These are phyloP conservation scores for Serilophus lunatus DNA, from an alignment of 2,113 vertebrate species.

Conservation along the genomic window DNA sequence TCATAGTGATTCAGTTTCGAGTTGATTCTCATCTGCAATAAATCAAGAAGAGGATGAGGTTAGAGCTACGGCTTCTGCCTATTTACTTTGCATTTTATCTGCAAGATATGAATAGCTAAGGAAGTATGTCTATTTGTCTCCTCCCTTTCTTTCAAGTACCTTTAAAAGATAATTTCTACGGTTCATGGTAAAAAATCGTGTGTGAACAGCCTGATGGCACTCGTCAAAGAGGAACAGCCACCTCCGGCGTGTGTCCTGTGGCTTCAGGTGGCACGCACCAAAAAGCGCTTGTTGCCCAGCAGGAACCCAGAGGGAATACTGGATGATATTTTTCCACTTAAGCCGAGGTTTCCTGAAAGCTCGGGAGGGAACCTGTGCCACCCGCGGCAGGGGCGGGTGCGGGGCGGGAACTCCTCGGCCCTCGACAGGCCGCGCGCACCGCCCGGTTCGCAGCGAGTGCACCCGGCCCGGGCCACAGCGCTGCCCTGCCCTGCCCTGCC, in stretches of 20 bases:
- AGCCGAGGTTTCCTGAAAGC: neutral
- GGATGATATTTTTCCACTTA: neutral
- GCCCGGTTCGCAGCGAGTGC: rapidly evolving
- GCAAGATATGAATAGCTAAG: slow-evolving; percentile 71
- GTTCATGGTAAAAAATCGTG: slow-evolving; percentile 75
- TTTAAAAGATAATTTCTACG: slow-evolving; percentile 75
- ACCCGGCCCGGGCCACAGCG: neutral
- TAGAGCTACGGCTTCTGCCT: slow-evolving; percentile 78
- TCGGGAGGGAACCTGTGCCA: neutral
- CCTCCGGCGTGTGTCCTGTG: neutral
- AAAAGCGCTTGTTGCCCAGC: neutral
- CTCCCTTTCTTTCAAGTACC: slow-evolving; percentile 68
- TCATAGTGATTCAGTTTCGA: slow-evolving; percentile 76
- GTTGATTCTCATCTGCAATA: slow-evolving; percentile 85
- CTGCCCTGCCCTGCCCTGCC: too few species aligned
- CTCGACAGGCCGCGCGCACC: rapidly evolving
- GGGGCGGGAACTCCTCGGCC: neutral
- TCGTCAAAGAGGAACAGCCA: slow-evolving; percentile 40
- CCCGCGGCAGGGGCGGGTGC: neutral
- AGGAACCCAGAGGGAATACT: neutral
- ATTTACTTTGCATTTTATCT: slow-evolving; percentile 84
- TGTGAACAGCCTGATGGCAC: slow-evolving; percentile 65
- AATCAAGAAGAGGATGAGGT: slow-evolving; percentile 85
- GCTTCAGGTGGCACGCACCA: neutral
- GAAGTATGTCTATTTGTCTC: slow-evolving; percentile 69